Conservation (phyloP, 2,888 invertebrate species). For the Scelioninae gen. 2 region DNA sequence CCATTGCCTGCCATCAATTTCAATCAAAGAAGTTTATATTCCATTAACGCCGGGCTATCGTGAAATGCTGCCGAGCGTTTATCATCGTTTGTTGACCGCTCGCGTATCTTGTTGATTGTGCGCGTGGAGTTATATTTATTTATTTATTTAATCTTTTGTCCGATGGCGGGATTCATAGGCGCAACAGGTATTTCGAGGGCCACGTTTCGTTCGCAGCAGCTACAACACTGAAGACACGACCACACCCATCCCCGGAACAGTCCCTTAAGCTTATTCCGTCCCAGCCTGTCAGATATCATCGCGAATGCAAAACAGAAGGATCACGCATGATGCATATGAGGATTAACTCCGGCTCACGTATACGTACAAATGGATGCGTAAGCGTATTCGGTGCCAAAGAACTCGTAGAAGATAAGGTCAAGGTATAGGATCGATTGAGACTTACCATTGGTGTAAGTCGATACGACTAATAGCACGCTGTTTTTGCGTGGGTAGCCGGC, state of each 20-base stretch:
- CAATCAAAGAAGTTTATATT: constrained; percentile 56
- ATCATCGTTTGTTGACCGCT: constrained; percentile 58
- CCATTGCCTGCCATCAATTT: constrained; percentile 53
- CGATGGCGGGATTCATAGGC: constrained; percentile 38
- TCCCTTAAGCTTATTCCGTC: constrained; percentile 70
- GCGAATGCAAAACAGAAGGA: constrained; percentile 72
- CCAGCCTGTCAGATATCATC: constrained; percentile 71
- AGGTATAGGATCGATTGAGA: constrained; percentile 62
- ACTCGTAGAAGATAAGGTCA: constrained; percentile 34
- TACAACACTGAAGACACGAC: constrained; percentile 64
- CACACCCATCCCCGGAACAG: constrained; percentile 70
- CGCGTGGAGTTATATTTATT: constrained; percentile 47
- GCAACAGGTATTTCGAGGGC: constrained; percentile 61
- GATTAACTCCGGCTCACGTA: constrained; percentile 35
- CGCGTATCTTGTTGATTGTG: constrained; percentile 44
- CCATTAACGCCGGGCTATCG: constrained; percentile 42
- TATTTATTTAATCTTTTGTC: constrained; percentile 55
- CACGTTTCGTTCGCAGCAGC: constrained; percentile 56
- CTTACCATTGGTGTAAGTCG: constrained; percentile 63
- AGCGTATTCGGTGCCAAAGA: constrained; percentile 45
- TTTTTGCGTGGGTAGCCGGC: constrained; percentile 57
- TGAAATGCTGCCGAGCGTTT: constrained; percentile 57
- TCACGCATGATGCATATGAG: constrained; percentile 50
- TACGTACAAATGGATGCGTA: constrained; percentile 27
- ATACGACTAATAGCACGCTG: constrained; percentile 62